Percentiles rank a stretch among this genome's conserved stretches.
These are phyloP conservation scores for Azemiops feae DNA, from an alignment of 2,113 vertebrate species.

Conservation along the genomic window DNA sequence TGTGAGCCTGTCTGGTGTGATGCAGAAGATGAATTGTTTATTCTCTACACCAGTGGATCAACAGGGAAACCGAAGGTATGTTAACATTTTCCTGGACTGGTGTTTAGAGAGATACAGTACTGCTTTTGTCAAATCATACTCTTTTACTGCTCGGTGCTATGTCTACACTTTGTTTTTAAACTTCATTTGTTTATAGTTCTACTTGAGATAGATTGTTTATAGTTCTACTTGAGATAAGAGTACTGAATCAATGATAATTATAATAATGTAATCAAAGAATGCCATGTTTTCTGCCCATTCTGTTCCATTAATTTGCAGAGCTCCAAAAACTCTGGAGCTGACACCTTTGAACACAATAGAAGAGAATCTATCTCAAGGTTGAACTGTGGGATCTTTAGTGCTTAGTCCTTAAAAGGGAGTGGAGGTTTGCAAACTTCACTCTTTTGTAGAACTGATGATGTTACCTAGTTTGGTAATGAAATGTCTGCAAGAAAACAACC, in stretches of 20 bases:
- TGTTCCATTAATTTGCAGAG: not conserved
- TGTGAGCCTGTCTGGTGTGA: slow-evolving; percentile 96
- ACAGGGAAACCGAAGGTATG: slow-evolving; percentile 95
- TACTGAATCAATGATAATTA: not conserved
- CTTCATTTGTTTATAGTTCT: not conserved
- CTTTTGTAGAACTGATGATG: not conserved
- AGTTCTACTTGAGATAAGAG: not conserved
- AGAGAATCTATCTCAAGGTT: not conserved
- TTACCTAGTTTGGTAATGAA: not conserved
- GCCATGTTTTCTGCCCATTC: not conserved
- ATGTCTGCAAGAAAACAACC: not conserved
- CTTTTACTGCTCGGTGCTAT: not conserved
- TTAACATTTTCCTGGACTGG: not conserved
- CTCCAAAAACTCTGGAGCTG: not conserved
- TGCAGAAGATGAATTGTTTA: slow-evolving; percentile 91
- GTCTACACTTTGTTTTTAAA: not conserved
- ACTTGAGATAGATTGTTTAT: not conserved
- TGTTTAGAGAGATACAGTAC: not conserved
- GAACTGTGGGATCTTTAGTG: not conserved
- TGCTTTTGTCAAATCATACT: not conserved
- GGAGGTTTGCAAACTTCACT: not conserved
- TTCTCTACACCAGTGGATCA: slow-evolving; percentile 96
- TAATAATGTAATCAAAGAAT: not conserved
- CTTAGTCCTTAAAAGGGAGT: not conserved
- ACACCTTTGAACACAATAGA: not conserved